Evolutionary conservation across 2,888 invertebrate genomes (phyloP), one percentile per base, ranked within the genome.

Genomic region (Anaspis maculata): DNA sequence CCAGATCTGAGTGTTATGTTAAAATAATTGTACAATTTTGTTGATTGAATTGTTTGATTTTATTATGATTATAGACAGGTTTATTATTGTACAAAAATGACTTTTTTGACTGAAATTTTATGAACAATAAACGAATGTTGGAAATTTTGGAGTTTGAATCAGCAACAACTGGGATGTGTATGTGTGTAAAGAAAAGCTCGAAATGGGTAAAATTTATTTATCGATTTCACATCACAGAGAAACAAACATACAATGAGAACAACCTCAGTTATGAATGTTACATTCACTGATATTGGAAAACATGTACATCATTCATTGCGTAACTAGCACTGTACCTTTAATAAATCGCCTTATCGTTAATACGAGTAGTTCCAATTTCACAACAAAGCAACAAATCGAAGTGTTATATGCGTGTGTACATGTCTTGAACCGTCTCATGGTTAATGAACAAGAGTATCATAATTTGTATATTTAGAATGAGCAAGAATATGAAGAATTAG

Each of bases 151-250:
- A n/a, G n/a, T n/a, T n/a, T n/a, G n/a, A n/a, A n/a, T n/a, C n/a
- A n/a, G n/a, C n/a, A n/a, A n/a, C n/a, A n/a, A n/a, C n/a, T n/a
- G n/a, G n/a, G n/a, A n/a, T n/a, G n/a, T n/a, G n/a, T n/a, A n/a
- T n/a, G n/a, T n/a, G n/a, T n/a, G n/a, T 24, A 44, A 39, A 42
- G 36, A 46, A 44, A 44, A 47, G 38, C 54, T 61, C 54, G 58
- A 64, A 64, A 61, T 61, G 59, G 62, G 61, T 62, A 64, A 64
- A 62, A 63, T 64, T 64, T 64, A 61, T 63, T 62, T 60, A 59
- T 63, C 56, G 54, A 63, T 59, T 62, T 64, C 64, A 64, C 64
- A 64, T 64, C 64, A 64, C 61, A 63, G 61, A 63, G 60, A 64
- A 64, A 64, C 62, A 62, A 62, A 64, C 64, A 63, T 63, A 62